These are phyloP conservation scores for Labeo calbasu DNA, from an alignment of 2,797 vertebrate genomes.

Conservation along the genomic window DNA sequence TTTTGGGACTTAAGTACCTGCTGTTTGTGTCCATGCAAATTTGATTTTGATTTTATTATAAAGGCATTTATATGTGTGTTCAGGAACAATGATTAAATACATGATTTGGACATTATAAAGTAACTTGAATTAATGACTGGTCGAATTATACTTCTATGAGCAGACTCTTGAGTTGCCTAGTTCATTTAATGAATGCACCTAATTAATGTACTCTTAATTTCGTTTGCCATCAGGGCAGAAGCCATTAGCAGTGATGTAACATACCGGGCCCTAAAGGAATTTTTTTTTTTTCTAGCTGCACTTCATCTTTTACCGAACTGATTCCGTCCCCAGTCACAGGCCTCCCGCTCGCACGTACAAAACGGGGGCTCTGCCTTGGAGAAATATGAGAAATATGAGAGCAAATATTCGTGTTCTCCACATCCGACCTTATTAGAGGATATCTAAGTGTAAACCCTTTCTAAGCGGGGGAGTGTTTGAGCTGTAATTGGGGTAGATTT, in stretches of 20 bases:
- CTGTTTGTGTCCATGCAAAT: constrained; percentile 23
- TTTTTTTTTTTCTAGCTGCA: constrained; percentile 46
- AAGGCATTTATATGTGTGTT: background rate
- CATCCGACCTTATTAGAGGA: constrained; percentile 51
- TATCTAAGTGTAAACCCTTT: constrained; percentile 47
- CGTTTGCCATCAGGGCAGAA: constrained; percentile 57
- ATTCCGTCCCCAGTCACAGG: constrained; percentile 24
- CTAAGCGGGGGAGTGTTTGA: constrained; percentile 35
- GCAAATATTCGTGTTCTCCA: constrained; percentile 45
- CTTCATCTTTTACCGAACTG: constrained; percentile 47
- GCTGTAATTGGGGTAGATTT: constrained; percentile 50
- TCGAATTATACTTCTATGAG: constrained; percentile 19
- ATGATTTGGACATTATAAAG: constrained; percentile 13
- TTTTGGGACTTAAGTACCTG: constrained; percentile 27
- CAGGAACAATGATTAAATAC: background rate
- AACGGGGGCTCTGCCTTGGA: constrained; percentile 31
- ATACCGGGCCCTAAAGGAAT: constrained; percentile 38
- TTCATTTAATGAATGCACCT: constrained; percentile 56
- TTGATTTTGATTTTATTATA: constrained; percentile 20
- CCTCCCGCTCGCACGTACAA: constrained; percentile 19
- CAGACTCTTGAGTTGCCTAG: constrained; percentile 38
- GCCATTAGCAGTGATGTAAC: constrained; percentile 58
- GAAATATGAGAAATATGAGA: constrained; percentile 39
- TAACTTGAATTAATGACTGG: constrained; percentile 31
- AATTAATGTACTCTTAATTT: constrained; percentile 61